phyloP scores from a whole-genome alignment of 2,888 invertebrate genomes.

The Andrena haemorrhoa region DNA sequence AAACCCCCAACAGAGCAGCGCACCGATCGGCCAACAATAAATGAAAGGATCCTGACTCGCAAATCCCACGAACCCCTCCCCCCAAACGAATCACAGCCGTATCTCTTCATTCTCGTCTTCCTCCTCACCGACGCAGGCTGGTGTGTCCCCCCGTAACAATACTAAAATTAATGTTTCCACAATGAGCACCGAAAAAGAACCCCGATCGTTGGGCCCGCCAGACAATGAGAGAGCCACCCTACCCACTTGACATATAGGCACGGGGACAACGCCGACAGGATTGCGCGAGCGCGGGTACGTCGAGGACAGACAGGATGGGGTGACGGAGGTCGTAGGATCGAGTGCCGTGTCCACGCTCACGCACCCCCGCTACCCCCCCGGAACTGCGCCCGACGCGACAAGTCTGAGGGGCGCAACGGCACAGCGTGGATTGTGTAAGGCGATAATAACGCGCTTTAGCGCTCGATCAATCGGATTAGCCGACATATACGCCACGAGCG shows the following conservation, averaged over 20 bases:
- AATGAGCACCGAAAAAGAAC: slow-evolving; percentile 20
- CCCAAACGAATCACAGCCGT: background rate
- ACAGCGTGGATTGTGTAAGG: slow-evolving; percentile 69
- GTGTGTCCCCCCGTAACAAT: background rate
- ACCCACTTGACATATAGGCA: slow-evolving; percentile 43
- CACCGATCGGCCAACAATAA: slow-evolving; percentile 4
- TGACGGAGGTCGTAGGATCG: slow-evolving; percentile 32
- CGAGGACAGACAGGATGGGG: slow-evolving; percentile 16
- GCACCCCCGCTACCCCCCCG: slow-evolving; percentile 11
- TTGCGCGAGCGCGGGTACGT: slow-evolving; percentile 50
- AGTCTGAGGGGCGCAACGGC: slow-evolving; percentile 43
- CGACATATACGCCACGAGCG: slow-evolving; percentile 61
- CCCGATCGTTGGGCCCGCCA: slow-evolving; percentile 6
- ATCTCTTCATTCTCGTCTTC: slow-evolving; percentile 5
- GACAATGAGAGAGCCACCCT: slow-evolving; percentile 14
- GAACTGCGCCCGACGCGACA: slow-evolving; percentile 43
- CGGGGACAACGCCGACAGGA: slow-evolving; percentile 45
- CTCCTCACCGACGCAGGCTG: background rate
- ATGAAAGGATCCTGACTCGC: slow-evolving; percentile 4
- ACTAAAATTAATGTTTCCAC: slow-evolving; percentile 28
- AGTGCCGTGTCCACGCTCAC: slow-evolving; percentile 43
- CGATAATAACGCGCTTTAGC: slow-evolving; percentile 75
- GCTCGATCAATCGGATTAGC: slow-evolving; percentile 74
- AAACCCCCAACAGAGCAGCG: background rate
- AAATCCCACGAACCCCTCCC: background rate